Conservation (phyloP, 2,797 vertebrate species). For the Catamblyrhynchus diadema region DNA sequence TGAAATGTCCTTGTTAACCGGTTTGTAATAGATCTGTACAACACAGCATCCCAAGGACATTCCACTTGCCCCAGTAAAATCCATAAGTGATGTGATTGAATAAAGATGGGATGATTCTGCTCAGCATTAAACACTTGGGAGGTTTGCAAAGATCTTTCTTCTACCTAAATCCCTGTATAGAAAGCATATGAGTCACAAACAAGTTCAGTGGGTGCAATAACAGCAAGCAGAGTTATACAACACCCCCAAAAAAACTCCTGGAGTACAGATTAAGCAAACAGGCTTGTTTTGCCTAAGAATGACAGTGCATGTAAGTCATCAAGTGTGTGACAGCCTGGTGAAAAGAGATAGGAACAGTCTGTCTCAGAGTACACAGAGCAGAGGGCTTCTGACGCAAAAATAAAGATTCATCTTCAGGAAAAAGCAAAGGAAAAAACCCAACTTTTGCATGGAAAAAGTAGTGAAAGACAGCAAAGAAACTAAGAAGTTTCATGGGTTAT, state of each 20-base stretch:
- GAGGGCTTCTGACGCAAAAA: background rate
- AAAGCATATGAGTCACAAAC: background rate
- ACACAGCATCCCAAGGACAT: background rate
- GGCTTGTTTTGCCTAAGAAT: background rate
- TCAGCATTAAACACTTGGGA: background rate
- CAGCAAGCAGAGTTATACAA: background rate
- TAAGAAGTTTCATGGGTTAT: background rate
- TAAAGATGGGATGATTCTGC: background rate
- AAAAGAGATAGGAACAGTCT: background rate
- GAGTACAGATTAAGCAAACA: background rate
- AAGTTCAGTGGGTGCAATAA: background rate
- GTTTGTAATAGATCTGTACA: background rate
- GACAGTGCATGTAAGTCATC: background rate
- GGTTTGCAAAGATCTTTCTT: background rate
- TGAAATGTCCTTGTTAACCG: background rate
- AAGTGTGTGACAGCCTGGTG: background rate
- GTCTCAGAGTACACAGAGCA: background rate
- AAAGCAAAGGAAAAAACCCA: background rate
- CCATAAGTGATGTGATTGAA: background rate
- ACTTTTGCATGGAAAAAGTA: background rate
- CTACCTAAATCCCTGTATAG: background rate
- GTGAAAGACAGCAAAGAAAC: background rate
- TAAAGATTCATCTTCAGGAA: background rate
- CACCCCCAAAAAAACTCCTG: background rate
- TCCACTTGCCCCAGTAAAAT: background rate